A percentile compares a stretch with the other conserved stretches of the same genome.
phyloP scores from a whole-genome alignment of 2,888 invertebrate species.

The Dorcus hopei region DNA sequence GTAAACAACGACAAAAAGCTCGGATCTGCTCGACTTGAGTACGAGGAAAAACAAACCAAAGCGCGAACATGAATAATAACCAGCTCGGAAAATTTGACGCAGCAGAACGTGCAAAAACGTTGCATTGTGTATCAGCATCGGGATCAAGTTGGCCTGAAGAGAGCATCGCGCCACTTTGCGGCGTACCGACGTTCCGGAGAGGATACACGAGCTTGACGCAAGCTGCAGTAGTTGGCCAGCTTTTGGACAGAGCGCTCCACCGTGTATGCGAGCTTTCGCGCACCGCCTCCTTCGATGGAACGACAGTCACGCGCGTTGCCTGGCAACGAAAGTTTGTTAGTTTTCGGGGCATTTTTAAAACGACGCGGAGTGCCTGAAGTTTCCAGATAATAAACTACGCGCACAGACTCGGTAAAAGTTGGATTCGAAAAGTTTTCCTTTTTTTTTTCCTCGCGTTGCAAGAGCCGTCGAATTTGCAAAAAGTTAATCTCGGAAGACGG shows the following conservation, averaged over 20 bases:
- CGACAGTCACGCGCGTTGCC: not conserved
- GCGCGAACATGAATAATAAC: not conserved
- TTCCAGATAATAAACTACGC: too few relatives aligned
- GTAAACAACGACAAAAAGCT: too few relatives aligned
- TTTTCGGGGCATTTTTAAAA: not conserved
- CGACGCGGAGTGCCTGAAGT: too few relatives aligned
- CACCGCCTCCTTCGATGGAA: not conserved
- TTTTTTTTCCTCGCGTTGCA: too few relatives aligned
- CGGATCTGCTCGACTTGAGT: not conserved
- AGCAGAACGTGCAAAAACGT: too few relatives aligned
- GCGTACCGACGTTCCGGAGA: not conserved
- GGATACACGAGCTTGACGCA: not conserved
- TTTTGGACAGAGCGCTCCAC: slow-evolving; percentile 4
- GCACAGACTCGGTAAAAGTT: too few relatives aligned
- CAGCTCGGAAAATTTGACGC: too few relatives aligned
- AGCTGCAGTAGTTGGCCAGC: slow-evolving; percentile 10
- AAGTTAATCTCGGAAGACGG: too few relatives aligned
- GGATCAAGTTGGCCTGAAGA: not conserved
- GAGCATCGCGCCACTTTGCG: not conserved
- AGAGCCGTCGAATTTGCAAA: too few relatives aligned
- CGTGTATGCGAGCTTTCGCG: not conserved
- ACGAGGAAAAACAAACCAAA: not conserved
- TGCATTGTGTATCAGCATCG: not conserved
- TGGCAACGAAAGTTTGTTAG: not conserved
- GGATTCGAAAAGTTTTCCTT: too few relatives aligned